These are phyloP conservation scores for Lottia gigantea DNA, from an alignment of 2,888 invertebrate species.

Conservation along the genomic window DNA sequence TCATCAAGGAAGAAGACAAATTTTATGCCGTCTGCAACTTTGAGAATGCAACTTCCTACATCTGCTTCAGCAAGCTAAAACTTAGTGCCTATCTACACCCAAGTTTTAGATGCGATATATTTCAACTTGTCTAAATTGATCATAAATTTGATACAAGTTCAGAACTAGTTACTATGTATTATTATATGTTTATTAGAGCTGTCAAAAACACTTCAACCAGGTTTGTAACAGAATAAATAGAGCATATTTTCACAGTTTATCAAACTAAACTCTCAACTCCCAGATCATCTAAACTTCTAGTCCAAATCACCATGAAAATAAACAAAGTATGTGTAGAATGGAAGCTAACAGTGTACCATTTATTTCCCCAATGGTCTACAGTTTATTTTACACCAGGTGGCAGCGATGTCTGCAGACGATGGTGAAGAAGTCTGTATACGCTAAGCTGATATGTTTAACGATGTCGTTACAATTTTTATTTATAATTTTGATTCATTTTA, in stretches of 20 bases:
- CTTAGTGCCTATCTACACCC: too few species aligned
- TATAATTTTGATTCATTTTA: too few species aligned
- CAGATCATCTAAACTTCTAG: neutral
- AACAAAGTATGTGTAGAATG: constrained; percentile 3
- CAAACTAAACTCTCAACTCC: constrained; percentile 1
- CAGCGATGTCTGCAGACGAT: neutral
- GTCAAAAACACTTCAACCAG: constrained; percentile 5
- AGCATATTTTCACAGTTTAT: constrained; percentile 32
- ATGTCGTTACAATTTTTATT: too few species aligned
- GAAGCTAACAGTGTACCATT: neutral
- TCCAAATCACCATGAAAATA: constrained; percentile 9
- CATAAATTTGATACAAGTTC: neutral
- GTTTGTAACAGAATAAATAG: constrained; percentile 24
- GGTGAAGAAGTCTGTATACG: too few species aligned
- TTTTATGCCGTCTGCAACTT: too few species aligned
- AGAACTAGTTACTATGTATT: neutral
- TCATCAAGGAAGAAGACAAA: too few species aligned
- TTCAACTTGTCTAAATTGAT: neutral
- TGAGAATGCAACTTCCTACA: too few species aligned
- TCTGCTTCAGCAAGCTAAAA: too few species aligned
- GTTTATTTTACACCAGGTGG: constrained; percentile 5
- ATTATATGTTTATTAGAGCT: neutral
- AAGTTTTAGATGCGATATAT: too few species aligned
- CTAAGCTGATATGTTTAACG: too few species aligned
- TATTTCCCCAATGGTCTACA: neutral